Percentiles rank a stretch among this genome's conserved stretches.
Conservation (phyloP, 2,797 vertebrate species). For the Fringilla coelebs region DNA sequence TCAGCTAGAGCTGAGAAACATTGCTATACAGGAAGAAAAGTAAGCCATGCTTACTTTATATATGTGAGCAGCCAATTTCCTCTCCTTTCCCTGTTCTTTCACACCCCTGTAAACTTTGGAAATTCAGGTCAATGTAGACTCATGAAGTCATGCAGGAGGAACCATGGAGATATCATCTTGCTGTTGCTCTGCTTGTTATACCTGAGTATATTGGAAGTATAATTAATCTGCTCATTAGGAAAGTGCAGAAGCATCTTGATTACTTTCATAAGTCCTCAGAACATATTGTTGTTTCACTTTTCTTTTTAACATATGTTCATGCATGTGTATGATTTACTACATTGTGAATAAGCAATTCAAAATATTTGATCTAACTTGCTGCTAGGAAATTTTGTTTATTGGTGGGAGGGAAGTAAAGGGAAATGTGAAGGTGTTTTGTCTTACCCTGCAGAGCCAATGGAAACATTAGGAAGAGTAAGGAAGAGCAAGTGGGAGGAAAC, state of each 20-base stretch:
- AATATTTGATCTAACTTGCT: not conserved
- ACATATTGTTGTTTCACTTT: not conserved
- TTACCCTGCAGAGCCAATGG: not conserved
- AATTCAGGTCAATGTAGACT: not conserved
- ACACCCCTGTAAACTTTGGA: not conserved
- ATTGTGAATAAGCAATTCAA: not conserved
- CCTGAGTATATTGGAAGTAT: not conserved
- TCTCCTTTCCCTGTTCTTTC: not conserved
- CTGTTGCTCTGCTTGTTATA: not conserved
- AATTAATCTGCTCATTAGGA: not conserved
- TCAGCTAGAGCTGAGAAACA: not conserved
- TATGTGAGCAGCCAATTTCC: not conserved
- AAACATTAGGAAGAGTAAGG: not conserved
- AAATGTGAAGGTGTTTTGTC: not conserved
- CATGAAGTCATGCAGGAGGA: not conserved
- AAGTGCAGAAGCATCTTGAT: not conserved
- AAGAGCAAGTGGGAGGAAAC: not conserved
- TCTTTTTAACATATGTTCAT: not conserved
- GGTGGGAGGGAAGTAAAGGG: not conserved
- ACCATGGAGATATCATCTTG: not conserved
- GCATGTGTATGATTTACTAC: not conserved
- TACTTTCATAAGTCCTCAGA: not conserved
- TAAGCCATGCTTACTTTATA: not conserved
- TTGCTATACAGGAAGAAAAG: not conserved
- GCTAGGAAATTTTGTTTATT: not conserved